Evolutionary conservation across 2,888 invertebrate genomes (phyloP).

Genomic region (Parochlus steinenii): DNA sequence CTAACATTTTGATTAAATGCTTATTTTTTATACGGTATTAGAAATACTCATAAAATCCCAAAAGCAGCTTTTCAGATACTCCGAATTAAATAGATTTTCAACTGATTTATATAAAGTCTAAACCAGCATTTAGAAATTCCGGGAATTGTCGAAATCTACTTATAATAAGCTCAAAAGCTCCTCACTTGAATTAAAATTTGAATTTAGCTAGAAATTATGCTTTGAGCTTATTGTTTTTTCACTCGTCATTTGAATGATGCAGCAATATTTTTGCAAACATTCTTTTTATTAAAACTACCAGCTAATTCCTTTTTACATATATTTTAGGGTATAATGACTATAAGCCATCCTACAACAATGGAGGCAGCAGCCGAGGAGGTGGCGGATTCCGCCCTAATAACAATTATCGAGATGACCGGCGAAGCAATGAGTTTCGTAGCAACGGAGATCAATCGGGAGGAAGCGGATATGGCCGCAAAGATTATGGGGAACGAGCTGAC

Average conservation of each 20-base stretch:
- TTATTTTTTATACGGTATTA: not conserved
- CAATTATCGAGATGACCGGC: slow-evolving; percentile 10
- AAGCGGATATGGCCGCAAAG: slow-evolving; percentile 6
- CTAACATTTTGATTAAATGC: no score
- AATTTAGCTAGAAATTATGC: no score
- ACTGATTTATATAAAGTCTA: no score
- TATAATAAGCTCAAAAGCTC: no score
- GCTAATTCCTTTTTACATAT: not conserved
- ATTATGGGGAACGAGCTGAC: slow-evolving; percentile 5
- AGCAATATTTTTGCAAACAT: not conserved
- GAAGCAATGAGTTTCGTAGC: no score
- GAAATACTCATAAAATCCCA: not conserved
- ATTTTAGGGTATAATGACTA: slow-evolving; percentile 10
- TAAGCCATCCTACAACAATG: slow-evolving; percentile 8
- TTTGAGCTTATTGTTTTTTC: no score
- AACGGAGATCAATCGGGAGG: slow-evolving; percentile 5
- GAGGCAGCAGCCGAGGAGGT: slow-evolving; percentile 3
- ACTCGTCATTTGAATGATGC: not conserved
- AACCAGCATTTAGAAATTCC: no score
- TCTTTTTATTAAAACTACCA: not conserved
- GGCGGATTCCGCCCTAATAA: slow-evolving; percentile 6
- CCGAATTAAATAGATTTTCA: no score
- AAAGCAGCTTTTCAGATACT: no score
- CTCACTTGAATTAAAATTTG: no score
- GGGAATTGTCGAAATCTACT: no score